Evolutionary conservation across 2,888 invertebrate genomes (phyloP).

Genomic region (Drosophila subsilvestris): DNA sequence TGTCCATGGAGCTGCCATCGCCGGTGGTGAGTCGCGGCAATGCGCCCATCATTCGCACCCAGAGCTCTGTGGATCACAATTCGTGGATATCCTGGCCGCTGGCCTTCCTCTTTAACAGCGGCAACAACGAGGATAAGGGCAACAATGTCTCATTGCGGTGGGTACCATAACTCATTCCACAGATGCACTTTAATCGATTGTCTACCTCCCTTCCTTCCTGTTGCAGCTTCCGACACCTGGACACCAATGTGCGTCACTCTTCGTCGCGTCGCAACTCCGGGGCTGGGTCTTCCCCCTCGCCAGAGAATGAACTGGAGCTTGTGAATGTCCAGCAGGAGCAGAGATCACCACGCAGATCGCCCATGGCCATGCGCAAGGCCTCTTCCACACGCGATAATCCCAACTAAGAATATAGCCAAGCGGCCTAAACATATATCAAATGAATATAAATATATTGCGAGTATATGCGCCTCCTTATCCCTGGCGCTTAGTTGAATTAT

Average conservation of each 20-base stretch:
- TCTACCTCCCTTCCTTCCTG: background rate
- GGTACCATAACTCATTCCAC: conserved; percentile 38
- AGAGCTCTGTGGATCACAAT: conserved; percentile 85
- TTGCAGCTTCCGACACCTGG: conserved; percentile 92
- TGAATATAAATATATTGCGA: conserved; percentile 4
- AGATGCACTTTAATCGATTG: background rate
- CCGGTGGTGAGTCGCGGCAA: conserved; percentile 78
- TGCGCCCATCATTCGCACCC: conserved; percentile 83
- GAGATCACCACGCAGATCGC: conserved; percentile 85
- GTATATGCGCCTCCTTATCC: conserved; percentile 36
- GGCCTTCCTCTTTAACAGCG: conserved; percentile 91
- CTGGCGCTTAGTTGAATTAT: conserved; percentile 58
- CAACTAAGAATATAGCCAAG: conserved; percentile 45
- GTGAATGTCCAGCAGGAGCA: conserved; percentile 66
- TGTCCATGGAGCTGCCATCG: conserved; percentile 82
- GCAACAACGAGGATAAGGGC: conserved; percentile 86
- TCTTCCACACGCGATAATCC: conserved; percentile 76
- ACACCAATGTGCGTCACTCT: conserved; percentile 92
- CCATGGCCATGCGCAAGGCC: conserved; percentile 82
- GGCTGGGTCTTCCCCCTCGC: conserved; percentile 88
- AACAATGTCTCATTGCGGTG: conserved; percentile 93
- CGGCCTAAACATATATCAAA: background rate
- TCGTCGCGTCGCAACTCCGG: conserved; percentile 86
- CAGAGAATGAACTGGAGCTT: conserved; percentile 82
- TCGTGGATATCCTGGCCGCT: conserved; percentile 98